These are phyloP conservation scores for Osmerus mordax DNA, from an alignment of 2,113 vertebrate genomes.

Conservation along the genomic window DNA sequence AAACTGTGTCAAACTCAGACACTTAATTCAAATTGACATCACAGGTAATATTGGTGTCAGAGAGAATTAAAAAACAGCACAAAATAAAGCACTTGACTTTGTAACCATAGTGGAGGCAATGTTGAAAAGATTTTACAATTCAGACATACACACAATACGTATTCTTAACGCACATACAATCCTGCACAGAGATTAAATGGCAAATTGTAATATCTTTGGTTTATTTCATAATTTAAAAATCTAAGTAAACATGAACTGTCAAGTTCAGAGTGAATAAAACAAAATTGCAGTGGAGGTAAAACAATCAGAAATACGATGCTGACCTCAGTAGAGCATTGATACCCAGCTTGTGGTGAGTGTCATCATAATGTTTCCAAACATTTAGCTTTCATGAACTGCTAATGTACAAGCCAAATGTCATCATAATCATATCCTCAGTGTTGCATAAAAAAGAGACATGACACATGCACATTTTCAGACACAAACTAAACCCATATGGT, in stretches of 20 bases:
- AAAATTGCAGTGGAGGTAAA: not conserved
- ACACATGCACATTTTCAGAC: constrained; percentile 12
- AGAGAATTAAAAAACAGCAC: constrained; percentile 43
- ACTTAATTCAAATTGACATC: constrained; percentile 21
- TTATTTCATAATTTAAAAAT: constrained; percentile 59
- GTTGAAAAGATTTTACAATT: constrained; percentile 29
- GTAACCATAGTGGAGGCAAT: not conserved
- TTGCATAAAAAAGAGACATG: not conserved
- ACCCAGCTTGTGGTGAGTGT: constrained; percentile 14
- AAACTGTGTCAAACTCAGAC: no score
- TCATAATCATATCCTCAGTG: constrained; percentile 17
- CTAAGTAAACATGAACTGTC: constrained; percentile 36
- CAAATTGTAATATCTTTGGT: constrained; percentile 18
- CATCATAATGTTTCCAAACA: constrained; percentile 33
- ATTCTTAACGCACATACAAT: constrained; percentile 30
- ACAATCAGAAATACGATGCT: constrained; percentile 25
- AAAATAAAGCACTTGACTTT: constrained; percentile 43
- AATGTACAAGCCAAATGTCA: constrained; percentile 31
- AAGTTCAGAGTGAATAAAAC: constrained; percentile 6
- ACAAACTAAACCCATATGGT: not conserved
- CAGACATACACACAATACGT: constrained; percentile 21
- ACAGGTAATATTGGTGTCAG: constrained; percentile 30
- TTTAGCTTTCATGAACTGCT: constrained; percentile 30
- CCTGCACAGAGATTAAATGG: constrained; percentile 45
- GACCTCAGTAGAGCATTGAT: constrained; percentile 13